These are phyloP conservation scores for Thaleichthys pacificus DNA, from an alignment of 2,797 vertebrate species.

Conservation along the genomic window DNA sequence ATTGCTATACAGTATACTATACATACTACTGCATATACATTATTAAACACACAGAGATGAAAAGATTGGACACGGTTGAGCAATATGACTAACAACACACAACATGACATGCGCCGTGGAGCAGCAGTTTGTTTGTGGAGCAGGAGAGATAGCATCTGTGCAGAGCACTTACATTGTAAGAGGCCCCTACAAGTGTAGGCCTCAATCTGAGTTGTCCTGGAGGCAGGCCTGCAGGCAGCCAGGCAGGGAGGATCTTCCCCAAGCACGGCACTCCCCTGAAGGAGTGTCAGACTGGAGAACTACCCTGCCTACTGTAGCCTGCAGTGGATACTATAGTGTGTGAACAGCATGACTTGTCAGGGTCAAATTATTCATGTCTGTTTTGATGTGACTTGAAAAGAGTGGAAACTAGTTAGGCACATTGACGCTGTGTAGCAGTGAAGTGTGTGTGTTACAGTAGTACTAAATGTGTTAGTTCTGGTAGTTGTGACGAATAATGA, in stretches of 20 bases:
- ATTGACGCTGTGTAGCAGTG: no score
- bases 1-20: background rate
- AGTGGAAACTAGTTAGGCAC: no score
- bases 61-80: background rate
- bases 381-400: no score
- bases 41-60: constrained; percentile 8
- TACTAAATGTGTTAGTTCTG: no score
- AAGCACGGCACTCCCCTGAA: background rate
- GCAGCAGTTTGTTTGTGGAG: constrained; percentile 6
- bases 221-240: background rate
- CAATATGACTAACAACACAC: background rate
- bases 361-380: background rate
- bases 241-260: background rate
- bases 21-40: background rate
- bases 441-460: no score
- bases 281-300: background rate
- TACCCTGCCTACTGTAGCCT: background rate
- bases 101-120: background rate
- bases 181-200: background rate
- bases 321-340: background rate
- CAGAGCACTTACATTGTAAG: background rate
- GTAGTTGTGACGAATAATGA: no score
- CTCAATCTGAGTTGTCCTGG: background rate
- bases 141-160: background rate
- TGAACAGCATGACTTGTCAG: background rate